These are phyloP conservation scores for Scaptomyza graminum DNA, from an alignment of 1,140 invertebrate genomes.

Conservation along the genomic window DNA sequence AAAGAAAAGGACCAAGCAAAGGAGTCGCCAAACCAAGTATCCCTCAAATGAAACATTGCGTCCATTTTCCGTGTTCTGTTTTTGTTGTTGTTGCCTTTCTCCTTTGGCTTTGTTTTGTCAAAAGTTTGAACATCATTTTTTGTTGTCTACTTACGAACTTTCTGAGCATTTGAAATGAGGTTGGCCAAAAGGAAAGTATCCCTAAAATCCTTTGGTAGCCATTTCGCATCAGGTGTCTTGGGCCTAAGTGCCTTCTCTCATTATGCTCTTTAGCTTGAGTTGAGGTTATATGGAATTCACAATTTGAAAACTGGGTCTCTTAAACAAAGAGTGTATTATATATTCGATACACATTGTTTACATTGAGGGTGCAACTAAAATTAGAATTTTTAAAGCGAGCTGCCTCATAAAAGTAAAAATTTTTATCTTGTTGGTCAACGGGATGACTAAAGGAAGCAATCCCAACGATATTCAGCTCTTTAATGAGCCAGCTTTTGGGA, in stretches of 20 bases:
- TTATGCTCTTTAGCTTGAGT: constrained; percentile 30
- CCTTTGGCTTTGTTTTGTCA: constrained; percentile 48
- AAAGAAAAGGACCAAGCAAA: constrained; percentile 38
- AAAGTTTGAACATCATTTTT: constrained; percentile 57
- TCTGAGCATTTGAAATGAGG: constrained; percentile 58
- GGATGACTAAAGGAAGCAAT: constrained; percentile 16
- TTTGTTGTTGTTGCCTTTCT: no score
- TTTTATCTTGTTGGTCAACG: constrained; percentile 13
- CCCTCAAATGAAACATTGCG: constrained; percentile 23
- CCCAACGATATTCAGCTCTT: constrained; percentile 31
- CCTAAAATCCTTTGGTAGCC: constrained; percentile 54
- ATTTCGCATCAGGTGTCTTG: constrained; percentile 60
- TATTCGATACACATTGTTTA: constrained; percentile 21
- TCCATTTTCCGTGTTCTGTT: constrained; percentile 23
- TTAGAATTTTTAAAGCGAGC: constrained; percentile 33
- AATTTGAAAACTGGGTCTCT: neutral
- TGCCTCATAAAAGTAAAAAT: constrained; percentile 43
- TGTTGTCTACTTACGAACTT: constrained; percentile 28
- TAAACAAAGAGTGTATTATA: constrained; percentile 8
- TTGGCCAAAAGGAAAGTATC: constrained; percentile 23
- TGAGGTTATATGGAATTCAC: constrained; percentile 2
- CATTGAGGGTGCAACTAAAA: constrained; percentile 45
- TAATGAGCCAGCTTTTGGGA: constrained; percentile 29
- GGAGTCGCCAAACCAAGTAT: constrained; percentile 32
- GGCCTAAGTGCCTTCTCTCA: constrained; percentile 57